Base-by-base conservation (phyloP, 2,113 vertebrate species). In the Solea solea region DNA sequence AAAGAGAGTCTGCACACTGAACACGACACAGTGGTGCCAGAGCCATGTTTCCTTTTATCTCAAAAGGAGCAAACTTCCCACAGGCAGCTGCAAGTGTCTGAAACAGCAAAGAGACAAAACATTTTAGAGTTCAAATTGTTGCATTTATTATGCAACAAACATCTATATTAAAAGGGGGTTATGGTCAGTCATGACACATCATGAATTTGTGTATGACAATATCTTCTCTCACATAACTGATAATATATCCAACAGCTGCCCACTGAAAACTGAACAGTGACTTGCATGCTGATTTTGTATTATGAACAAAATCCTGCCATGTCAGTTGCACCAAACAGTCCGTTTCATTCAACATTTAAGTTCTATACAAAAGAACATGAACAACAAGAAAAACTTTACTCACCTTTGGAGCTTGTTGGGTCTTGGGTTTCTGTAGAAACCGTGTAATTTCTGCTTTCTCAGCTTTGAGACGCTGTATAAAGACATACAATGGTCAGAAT, bases 51-150 rank as follows among this genome's bases (percentile, higher is more conserved):
- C 96, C 95, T 86, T 96, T 99, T 16, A 99, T 98, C 75, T 99
- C 97, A 89, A 99, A 99, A 2, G 98, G 98, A 64, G 97, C 97
- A 87, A 99, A 99, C 85, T 98, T 98, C 6, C 97, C 98, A 68
- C 97, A 99, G 4, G 95, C 95, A 69, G 96, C 95, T 0, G 96
- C 96, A 45, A 99, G 94, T 2, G 94, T 98, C 98, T 99, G 91
- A 67, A 64, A 52, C 13, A 12, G 21, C 0, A 74, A 42, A 5
- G 7, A 1, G 45, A 71, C 10, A n/a, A 27, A 52, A 65, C 3
- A 64, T 0, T 16, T 27, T 2, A 52, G n/a, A 15, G 41, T 50
- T 15, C 14, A 3, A 15, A 46, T 25, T 42, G 0, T 41, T 25
- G 34, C 13, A 12, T 5, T 45, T 1, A 42, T 39, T 13, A 4